Conservation (phyloP, 2,888 invertebrate genomes). For the Drosophila cognata region DNA sequence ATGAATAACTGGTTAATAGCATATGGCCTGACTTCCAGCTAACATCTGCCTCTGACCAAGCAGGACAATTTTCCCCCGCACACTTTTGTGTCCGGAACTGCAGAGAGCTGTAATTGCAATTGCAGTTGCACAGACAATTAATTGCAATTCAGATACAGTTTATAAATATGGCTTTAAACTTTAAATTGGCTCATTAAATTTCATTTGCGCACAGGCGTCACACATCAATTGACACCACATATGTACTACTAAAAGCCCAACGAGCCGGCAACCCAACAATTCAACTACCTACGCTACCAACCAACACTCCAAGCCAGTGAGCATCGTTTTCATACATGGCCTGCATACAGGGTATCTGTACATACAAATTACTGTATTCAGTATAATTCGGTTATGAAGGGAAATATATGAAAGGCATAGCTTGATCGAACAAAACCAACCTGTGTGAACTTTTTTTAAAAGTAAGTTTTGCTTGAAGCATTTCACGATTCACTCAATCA, state of each 20-base stretch:
- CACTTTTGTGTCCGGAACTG: background rate
- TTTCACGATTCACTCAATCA: background rate
- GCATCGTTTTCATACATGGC: slow-evolving; percentile 4
- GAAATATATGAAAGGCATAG: background rate
- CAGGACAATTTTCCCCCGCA: background rate
- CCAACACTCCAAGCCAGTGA: slow-evolving; percentile 8
- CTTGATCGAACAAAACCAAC: background rate
- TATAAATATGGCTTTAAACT: slow-evolving; percentile 70
- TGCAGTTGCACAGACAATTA: slow-evolving; percentile 51
- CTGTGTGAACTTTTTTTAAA: background rate
- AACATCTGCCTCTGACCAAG: slow-evolving; percentile 1
- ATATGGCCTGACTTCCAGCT: slow-evolving; percentile 8
- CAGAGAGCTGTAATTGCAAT: slow-evolving; percentile 30
- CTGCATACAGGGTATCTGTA: slow-evolving; percentile 28
- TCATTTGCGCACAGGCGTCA: slow-evolving; percentile 71
- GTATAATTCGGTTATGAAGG: background rate
- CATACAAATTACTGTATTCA: background rate
- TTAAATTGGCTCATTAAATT: slow-evolving; percentile 78
- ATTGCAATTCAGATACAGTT: slow-evolving; percentile 73
- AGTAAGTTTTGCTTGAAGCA: background rate
- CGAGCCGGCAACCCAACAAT: slow-evolving; percentile 23
- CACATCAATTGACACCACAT: slow-evolving; percentile 73
- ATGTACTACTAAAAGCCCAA: slow-evolving; percentile 33
- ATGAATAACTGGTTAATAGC: slow-evolving; percentile 19
- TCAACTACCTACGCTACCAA: slow-evolving; percentile 6